Percentiles rank a stretch among this genome's conserved stretches.
phyloP scores from a whole-genome alignment of 2,888 invertebrate genomes.

The Morinoia aosen region DNA sequence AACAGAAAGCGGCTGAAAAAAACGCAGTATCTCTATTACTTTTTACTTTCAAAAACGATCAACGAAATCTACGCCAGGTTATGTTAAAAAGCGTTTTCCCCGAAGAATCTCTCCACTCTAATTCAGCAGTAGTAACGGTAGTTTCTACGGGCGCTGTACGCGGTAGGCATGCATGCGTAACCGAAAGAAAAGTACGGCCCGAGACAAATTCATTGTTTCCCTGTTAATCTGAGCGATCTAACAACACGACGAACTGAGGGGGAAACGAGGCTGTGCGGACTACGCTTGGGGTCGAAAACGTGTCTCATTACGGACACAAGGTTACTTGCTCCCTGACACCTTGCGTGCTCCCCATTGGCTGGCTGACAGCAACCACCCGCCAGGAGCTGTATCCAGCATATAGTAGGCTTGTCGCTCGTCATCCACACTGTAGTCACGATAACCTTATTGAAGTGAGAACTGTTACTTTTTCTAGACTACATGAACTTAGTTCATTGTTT shows the following conservation, averaged over 20 bases:
- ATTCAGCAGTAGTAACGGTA: neutral
- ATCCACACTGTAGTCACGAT: neutral
- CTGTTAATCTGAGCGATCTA: neutral
- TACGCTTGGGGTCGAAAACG: neutral
- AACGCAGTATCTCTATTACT: neutral
- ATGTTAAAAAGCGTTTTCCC: neutral
- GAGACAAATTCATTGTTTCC: neutral
- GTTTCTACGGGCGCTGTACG: neutral
- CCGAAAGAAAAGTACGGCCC: neutral
- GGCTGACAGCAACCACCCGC: neutral
- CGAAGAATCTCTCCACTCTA: neutral
- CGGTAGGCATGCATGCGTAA: neutral
- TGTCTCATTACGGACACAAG: neutral
- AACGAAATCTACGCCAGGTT: neutral
- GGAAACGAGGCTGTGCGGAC: neutral
- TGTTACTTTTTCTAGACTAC: neutral
- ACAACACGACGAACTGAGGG: neutral
- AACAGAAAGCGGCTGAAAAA: neutral
- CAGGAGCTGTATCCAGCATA: neutral
- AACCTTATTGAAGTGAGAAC: neutral
- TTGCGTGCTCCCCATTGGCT: neutral
- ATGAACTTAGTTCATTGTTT: neutral
- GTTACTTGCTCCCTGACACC: neutral
- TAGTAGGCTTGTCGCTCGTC: neutral
- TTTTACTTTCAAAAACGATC: neutral